Percentiles rank a stretch among this genome's conserved stretches.
Evolutionary conservation across 2,888 invertebrate species (phyloP).

Genomic region (Mesorhabditis belari): DNA sequence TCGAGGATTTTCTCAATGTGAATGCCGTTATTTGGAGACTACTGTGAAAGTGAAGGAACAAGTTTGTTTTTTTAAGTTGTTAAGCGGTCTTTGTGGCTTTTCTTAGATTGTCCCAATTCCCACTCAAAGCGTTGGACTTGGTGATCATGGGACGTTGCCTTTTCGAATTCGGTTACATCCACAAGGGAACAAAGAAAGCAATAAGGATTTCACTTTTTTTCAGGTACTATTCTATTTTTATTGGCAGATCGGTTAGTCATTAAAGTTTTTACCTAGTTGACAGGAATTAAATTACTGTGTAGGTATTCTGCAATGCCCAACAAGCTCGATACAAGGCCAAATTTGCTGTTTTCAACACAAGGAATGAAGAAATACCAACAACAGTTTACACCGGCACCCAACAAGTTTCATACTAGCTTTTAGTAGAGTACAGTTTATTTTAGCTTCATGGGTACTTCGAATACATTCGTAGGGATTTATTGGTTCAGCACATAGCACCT

Average conservation of each 20-base stretch:
- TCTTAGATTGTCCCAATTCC: background rate
- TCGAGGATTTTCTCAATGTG: constrained; percentile 48
- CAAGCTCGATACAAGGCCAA: constrained; percentile 34
- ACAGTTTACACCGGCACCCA: constrained; percentile 53
- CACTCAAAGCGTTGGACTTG: background rate
- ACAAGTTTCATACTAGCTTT: constrained; percentile 24
- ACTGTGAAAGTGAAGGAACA: constrained; percentile 40
- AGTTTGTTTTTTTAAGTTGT: background rate
- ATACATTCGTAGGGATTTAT: constrained; percentile 50
- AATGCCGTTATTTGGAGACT: constrained; percentile 51
- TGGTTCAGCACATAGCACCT: constrained; percentile 34
- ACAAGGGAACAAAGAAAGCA: constrained; percentile 53
- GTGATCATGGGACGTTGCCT: constrained; percentile 11
- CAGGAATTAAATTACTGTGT: background rate
- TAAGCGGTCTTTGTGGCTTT: too few species aligned
- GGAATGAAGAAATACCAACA: constrained; percentile 50
- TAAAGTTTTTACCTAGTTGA: background rate
- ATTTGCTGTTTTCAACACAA: constrained; percentile 47
- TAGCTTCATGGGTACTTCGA: constrained; percentile 52
- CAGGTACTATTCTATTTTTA: constrained; percentile 28
- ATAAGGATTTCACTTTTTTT: constrained; percentile 53
- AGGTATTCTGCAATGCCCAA: constrained; percentile 34
- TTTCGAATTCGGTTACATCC: constrained; percentile 52
- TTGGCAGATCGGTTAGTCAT: background rate
- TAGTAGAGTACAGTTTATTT: constrained; percentile 3